Evolutionary conservation across 2,797 vertebrate species (phyloP).

Genomic region (Moxostoma hubbsi): DNA sequence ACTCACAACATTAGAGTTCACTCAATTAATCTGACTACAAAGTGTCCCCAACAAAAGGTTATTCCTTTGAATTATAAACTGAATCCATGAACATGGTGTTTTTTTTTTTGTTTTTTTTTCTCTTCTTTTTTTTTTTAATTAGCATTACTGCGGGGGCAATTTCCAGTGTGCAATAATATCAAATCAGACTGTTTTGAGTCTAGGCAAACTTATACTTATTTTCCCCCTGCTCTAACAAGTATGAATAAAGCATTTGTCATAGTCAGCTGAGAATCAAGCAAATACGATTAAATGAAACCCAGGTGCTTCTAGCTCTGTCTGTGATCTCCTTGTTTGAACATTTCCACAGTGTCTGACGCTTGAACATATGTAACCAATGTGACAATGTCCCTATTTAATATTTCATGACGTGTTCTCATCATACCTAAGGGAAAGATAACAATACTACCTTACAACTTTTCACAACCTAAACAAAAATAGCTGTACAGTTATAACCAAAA

Average conservation of each 20-base stretch:
- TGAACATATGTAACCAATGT: background rate
- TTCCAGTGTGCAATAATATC: background rate
- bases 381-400: background rate
- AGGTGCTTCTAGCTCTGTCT: background rate
- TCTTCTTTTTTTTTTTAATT: background rate
- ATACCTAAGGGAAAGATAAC: background rate
- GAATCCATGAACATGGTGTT: background rate
- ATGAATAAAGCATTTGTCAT: slow-evolving; percentile 42
- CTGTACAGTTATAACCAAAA: no score
- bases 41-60: background rate
- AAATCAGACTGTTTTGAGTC: background rate
- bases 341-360: background rate
- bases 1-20: background rate
- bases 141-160: background rate
- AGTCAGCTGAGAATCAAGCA: background rate
- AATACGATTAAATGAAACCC: background rate
- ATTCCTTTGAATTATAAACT: background rate
- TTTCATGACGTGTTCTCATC: background rate
- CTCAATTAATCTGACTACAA: background rate
- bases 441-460: background rate
- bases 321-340: background rate
- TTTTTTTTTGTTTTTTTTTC: no score
- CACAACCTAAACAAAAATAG: background rate
- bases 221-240: slow-evolving; percentile 6
- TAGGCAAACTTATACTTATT: slow-evolving; percentile 13